These are phyloP conservation scores for Alloplasta piceator DNA, from an alignment of 2,888 invertebrate species.

Conservation along the genomic window DNA sequence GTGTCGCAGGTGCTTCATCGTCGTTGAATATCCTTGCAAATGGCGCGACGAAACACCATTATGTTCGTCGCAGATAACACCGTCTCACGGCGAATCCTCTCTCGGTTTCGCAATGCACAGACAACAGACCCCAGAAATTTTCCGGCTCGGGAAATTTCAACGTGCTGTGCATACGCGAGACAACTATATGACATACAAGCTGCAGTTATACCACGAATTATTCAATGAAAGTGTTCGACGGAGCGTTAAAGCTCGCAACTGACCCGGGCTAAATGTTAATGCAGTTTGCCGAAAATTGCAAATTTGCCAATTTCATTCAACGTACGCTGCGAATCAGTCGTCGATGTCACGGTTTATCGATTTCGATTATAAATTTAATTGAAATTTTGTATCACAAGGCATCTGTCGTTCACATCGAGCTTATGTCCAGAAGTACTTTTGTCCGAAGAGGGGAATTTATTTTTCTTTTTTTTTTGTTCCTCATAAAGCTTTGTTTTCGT, in stretches of 20 bases:
- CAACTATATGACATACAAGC: neutral
- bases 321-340: neutral
- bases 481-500: too few species aligned
- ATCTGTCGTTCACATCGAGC: too few species aligned
- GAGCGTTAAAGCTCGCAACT: constrained; percentile 24
- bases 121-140: neutral
- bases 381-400: neutral
- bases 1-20: neutral
- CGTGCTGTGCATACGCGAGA: neutral
- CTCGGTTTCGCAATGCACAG: constrained; percentile 4
- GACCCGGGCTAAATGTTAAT: neutral
- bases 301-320: neutral
- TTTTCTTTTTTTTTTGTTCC: too few species aligned
- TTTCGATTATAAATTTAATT: constrained; percentile 31
- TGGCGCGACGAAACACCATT: constrained; percentile 23
- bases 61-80: constrained; percentile 44
- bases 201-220: constrained; percentile 7
- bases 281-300: neutral
- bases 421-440: too few species aligned
- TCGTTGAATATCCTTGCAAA: constrained; percentile 35
- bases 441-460: too few species aligned
- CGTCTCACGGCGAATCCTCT: constrained; percentile 32
- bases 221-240: constrained; percentile 24
- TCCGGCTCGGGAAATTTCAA: constrained; percentile 26
- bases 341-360: neutral